phyloP scores from a whole-genome alignment of 2,797 vertebrate genomes.

The Pseudomugil gertrudae region DNA sequence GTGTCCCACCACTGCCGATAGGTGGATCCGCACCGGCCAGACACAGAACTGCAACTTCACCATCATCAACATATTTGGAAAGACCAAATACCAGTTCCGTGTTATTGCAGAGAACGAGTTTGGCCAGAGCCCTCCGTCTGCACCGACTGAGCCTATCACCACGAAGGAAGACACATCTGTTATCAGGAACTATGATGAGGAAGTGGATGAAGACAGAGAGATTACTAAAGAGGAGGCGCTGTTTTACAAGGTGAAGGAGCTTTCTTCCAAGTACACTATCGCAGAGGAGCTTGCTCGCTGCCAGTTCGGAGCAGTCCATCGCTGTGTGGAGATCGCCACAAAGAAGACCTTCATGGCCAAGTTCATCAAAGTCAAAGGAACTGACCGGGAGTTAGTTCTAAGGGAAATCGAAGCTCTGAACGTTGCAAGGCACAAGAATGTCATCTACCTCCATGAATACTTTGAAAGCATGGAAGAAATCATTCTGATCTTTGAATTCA shows the following conservation, averaged over 20 bases:
- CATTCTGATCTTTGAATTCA: conserved; percentile 96
- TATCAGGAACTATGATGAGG: conserved; percentile 95
- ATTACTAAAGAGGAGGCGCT: conserved; percentile 87
- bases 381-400: conserved; percentile 94
- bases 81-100: conserved; percentile 97
- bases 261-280: conserved; percentile 92
- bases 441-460: conserved; percentile 94
- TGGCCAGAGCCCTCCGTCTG: conserved; percentile 91
- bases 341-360: conserved; percentile 99
- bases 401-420: conserved; percentile 98
- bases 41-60: conserved; percentile 90
- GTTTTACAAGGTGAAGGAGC: conserved; percentile 91
- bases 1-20: conserved; percentile 92
- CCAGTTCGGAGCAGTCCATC: conserved; percentile 94
- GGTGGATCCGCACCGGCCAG: conserved; percentile 96
- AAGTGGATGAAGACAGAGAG: conserved; percentile 93
- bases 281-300: conserved; percentile 95
- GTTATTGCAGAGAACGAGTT: conserved; percentile 96
- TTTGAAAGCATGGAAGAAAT: conserved; percentile 99
- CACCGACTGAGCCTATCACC: conserved; percentile 91
- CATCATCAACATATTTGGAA: conserved; percentile 94
- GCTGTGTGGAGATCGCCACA: conserved; percentile 91
- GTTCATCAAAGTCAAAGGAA: conserved; percentile 97
- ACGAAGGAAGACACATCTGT: conserved; percentile 96
- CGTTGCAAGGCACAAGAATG: conserved; percentile 89